A percentile compares a stretch with the other conserved stretches of the same genome.
These are phyloP conservation scores for Phoeniculus purpureus DNA, from an alignment of 2,797 vertebrate species.

Conservation along the genomic window DNA sequence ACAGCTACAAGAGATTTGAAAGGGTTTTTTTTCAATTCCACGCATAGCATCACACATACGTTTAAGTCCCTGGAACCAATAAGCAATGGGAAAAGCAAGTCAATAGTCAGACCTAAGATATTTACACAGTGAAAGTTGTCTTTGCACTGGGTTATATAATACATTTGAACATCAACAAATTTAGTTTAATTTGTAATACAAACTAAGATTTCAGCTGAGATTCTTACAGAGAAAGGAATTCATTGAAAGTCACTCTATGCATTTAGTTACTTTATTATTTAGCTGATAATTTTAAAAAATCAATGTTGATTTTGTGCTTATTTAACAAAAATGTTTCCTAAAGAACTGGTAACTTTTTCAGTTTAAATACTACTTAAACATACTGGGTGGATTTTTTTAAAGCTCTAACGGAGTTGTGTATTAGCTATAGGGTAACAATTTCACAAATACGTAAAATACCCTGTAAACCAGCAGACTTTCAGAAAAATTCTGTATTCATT, in stretches of 20 bases:
- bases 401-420: background rate
- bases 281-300: background rate
- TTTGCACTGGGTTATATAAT: background rate
- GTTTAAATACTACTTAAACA: background rate
- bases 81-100: background rate
- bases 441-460: background rate
- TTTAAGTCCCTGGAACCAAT: background rate
- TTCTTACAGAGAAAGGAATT: background rate
- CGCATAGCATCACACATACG: background rate
- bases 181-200: background rate
- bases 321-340: background rate
- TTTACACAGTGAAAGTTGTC: background rate
- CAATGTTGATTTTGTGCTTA: background rate
- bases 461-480: background rate
- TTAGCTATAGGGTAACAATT: background rate
- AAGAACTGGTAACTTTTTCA: background rate
- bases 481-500: background rate
- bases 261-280: background rate
- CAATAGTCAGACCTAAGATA: background rate
- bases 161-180: background rate
- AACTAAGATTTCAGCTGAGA: background rate
- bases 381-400: background rate
- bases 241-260: no score
- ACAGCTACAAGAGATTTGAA: background rate
- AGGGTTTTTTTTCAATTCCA: background rate